Conservation (phyloP, 2,113 vertebrate genomes). For the Larimichthys crocea region DNA sequence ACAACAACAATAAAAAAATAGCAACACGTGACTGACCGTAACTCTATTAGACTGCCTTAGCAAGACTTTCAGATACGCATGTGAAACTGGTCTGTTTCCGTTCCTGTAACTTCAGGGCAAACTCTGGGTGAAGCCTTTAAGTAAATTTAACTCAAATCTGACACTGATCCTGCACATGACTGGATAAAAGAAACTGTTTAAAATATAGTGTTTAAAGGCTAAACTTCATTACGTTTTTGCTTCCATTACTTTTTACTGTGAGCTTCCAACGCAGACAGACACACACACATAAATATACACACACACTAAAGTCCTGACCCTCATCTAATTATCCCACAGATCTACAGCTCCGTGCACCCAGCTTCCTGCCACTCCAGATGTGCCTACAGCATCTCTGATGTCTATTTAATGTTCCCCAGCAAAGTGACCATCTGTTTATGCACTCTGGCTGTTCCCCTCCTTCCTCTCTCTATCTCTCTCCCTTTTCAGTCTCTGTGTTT, state of each 20-base stretch:
- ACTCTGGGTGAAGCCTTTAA: not conserved
- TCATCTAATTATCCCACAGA: constrained; percentile 71
- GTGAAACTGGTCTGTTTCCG: not conserved
- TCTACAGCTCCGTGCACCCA: constrained; percentile 52
- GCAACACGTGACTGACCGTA: not conserved
- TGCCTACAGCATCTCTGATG: constrained; percentile 78
- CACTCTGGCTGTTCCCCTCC: constrained; percentile 40
- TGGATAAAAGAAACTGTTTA: not conserved
- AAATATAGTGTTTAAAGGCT: constrained; percentile 8
- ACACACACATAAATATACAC: constrained; percentile 10
- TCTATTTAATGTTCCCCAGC: constrained; percentile 76
- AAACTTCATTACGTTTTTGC: not conserved
- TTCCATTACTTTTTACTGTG: constrained; percentile 5
- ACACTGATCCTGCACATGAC: constrained; percentile 5
- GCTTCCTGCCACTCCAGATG: constrained; percentile 79
- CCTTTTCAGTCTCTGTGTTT: constrained; percentile 26
- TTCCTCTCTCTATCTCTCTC: constrained; percentile 36
- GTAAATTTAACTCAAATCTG: constrained; percentile 6
- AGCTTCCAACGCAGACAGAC: constrained; percentile 11
- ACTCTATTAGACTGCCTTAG: not conserved
- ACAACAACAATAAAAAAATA: not conserved
- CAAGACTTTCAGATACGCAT: not conserved
- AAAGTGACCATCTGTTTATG: constrained; percentile 78
- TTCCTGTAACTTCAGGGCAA: constrained; percentile 16
- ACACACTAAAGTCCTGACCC: constrained; percentile 36